phyloP scores from a whole-genome alignment of 2,113 vertebrate genomes.

The Vidua chalybeata region DNA sequence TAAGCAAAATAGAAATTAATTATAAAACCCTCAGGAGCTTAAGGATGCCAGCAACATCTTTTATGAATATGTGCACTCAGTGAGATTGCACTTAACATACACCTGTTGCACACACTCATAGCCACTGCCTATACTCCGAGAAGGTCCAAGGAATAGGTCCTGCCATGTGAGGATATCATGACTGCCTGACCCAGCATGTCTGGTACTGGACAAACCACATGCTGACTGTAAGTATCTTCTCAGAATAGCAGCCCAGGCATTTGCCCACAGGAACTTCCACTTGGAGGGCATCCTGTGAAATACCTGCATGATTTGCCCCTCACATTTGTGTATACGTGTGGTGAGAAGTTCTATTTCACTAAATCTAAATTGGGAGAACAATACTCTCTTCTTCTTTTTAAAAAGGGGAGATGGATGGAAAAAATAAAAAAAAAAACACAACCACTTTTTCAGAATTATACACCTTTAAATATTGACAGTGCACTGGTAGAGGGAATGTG shows the following conservation, averaged over 20 bases:
- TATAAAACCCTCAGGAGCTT: background rate
- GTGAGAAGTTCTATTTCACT: background rate
- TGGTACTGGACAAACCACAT: background rate
- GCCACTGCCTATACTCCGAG: background rate
- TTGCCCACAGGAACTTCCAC: background rate
- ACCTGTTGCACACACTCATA: background rate
- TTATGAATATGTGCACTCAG: background rate
- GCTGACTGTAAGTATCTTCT: background rate
- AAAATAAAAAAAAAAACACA: accelerated
- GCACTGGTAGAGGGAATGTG: background rate
- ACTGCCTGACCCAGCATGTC: background rate
- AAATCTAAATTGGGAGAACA: background rate
- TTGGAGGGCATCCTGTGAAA: background rate
- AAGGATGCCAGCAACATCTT: background rate
- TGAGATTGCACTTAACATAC: background rate
- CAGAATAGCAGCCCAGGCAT: background rate
- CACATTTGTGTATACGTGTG: accelerated
- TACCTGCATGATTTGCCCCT: background rate
- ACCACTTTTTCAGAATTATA: background rate
- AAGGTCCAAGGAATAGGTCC: background rate
- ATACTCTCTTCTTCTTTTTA: background rate
- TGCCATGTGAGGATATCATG: background rate
- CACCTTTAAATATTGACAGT: background rate
- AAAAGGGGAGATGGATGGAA: background rate
- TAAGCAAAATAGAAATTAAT: background rate